Base-by-base conservation (phyloP, 2,113 vertebrate species). In the Dryoscopus gambensis region DNA sequence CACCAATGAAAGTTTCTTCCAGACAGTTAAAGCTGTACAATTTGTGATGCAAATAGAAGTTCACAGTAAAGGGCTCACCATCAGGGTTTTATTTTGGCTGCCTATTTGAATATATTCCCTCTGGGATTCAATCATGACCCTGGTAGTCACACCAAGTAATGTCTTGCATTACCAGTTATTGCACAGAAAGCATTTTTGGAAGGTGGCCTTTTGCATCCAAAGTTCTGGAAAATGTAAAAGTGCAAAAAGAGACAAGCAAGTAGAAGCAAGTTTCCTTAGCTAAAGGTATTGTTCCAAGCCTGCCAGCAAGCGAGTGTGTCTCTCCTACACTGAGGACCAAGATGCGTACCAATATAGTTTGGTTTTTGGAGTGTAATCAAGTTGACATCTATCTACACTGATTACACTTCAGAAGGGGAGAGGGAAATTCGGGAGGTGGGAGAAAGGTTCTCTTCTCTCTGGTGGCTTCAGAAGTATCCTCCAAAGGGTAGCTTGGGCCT, bases 381-480 rank as follows among this genome's bases (percentile, higher is more conserved):
- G 75, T 80, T 97, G 96, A 96, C 96, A 96, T 97, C 96, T 93
- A 96, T 97, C 96, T 92, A 95, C 71, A 95, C 24, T 92, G 95
- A 96, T 96, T 96, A 97, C 76, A 50, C 60, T 94, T 89, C 92
- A 93, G 88, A 96, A 93, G 10, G 46, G 84, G 63, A 97, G 52
- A 95, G 65, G 52, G 31, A 95, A 94, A 94, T 94, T 91, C 56
- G 0, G 83, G 92, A 95, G 95, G 95, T 97, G 90, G 95, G 19
- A 95, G 85, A 92, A 70, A 96, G 87, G 82, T 96, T 96, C 92
- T 78, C 65, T 89, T 82, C 85, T 97, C 83, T 95, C 95, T 96
- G 90, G 93, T 96, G 95, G 90, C 79, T 86, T 92, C 85, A 83
- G 73, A 90, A 88, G 92, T 68, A 93, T 60, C 44, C 68, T 96